Evolutionary conservation across 2,113 vertebrate genomes (phyloP).

Genomic region (Macquaria ambigua): DNA sequence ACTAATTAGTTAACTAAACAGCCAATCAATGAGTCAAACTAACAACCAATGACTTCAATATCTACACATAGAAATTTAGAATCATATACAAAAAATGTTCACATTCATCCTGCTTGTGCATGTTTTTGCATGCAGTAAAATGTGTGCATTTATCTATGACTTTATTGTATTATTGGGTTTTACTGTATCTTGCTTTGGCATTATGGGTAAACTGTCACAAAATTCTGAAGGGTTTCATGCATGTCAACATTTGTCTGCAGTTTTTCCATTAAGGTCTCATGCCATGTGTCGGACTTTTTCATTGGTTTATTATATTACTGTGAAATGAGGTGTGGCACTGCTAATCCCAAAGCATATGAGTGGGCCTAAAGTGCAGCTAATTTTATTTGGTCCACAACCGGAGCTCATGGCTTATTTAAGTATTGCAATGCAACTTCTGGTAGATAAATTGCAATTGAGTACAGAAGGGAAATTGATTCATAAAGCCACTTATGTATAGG

Average conservation of each 20-base stretch:
- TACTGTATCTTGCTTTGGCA: neutral
- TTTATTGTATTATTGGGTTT: neutral
- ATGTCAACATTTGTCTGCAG: neutral
- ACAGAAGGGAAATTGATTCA: neutral
- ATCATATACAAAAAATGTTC: neutral
- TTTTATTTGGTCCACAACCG: neutral
- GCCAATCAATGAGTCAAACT: conserved; percentile 16
- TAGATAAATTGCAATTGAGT: neutral
- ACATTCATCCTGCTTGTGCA: conserved; percentile 22
- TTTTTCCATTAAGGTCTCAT: neutral
- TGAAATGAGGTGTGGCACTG: conserved; percentile 14
- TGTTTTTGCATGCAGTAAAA: conserved; percentile 33
- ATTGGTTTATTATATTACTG: neutral
- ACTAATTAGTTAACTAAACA: conserved; percentile 24
- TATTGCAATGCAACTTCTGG: neutral
- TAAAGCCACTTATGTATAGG: neutral
- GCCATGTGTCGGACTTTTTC: conserved; percentile 5
- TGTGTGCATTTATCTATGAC: conserved; percentile 23
- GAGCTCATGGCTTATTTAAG: neutral
- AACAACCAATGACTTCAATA: neutral
- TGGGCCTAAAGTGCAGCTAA: neutral
- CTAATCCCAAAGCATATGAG: neutral
- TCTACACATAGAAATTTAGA: neutral
- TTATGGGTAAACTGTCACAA: neutral
- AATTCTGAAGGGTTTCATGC: neutral